Evolutionary conservation across 2,113 vertebrate species (phyloP).

Genomic region (Nibea coibor): DNA sequence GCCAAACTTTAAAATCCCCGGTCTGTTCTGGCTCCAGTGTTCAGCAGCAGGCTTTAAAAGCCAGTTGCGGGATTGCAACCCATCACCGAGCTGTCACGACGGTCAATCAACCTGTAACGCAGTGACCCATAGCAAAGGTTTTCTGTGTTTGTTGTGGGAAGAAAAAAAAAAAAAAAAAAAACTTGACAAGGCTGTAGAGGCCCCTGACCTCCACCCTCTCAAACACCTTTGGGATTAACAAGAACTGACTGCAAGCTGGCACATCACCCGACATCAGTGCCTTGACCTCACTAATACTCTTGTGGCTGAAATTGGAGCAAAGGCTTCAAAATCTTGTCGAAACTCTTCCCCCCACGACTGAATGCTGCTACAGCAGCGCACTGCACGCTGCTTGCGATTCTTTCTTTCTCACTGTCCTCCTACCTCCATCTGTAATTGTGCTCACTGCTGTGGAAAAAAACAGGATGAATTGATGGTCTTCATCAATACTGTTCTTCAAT

Average conservation of each 20-base stretch:
- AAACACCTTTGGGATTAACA: not conserved
- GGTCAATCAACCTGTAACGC: not conserved
- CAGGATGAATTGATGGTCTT: conserved; percentile 26
- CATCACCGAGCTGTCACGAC: not conserved
- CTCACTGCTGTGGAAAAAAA: conserved; percentile 12
- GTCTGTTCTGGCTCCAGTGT: no score
- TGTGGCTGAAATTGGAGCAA: not conserved
- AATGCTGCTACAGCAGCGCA: not conserved
- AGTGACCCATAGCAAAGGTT: not conserved
- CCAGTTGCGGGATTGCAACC: not conserved
- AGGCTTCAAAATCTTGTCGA: not conserved
- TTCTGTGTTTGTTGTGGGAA: not conserved
- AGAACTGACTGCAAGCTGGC: not conserved
- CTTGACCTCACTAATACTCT: not conserved
- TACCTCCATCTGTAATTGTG: not conserved
- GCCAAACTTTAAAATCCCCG: not conserved
- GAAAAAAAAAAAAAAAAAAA: not conserved
- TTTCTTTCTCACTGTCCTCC: not conserved
- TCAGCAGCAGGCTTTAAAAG: not conserved
- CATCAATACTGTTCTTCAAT: conserved; percentile 37
- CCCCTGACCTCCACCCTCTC: not conserved
- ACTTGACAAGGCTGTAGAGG: not conserved
- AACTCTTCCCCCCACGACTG: not conserved
- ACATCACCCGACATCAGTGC: not conserved
- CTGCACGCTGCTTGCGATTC: not conserved